phyloP scores from a whole-genome alignment of 1,140 invertebrate genomes.

The Tachypleus tridentatus region DNA sequence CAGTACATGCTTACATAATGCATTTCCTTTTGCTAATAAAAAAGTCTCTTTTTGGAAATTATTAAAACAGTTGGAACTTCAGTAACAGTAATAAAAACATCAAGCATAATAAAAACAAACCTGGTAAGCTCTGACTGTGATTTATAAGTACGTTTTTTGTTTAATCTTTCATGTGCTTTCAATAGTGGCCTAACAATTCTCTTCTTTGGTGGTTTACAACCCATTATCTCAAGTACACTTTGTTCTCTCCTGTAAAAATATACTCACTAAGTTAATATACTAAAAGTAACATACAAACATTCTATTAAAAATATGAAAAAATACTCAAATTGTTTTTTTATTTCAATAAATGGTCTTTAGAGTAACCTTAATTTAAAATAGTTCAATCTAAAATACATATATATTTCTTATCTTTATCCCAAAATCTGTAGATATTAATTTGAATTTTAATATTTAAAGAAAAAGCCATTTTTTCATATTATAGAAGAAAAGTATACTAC shows the following conservation, averaged over 20 bases:
- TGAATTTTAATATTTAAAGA: too few relatives aligned
- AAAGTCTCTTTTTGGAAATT: conserved; percentile 6
- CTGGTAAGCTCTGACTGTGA: conserved; percentile 12
- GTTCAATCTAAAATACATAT: too few relatives aligned
- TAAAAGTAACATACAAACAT: conserved; percentile 6
- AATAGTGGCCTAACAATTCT: conserved; percentile 46
- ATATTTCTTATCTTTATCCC: too few relatives aligned
- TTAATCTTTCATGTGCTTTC: conserved; percentile 42
- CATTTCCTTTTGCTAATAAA: conserved; percentile 2
- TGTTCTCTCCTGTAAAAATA: conserved; percentile 23
- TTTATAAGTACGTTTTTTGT: conserved; percentile 31
- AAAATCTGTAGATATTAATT: too few relatives aligned
- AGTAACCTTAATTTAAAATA: too few relatives aligned
- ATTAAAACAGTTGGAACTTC: conserved; percentile 1
- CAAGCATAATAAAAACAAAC: conserved; percentile 9
- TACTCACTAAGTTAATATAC: conserved; percentile 42
- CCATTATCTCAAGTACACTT: conserved; percentile 20
- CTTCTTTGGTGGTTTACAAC: conserved; percentile 42
- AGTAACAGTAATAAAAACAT: conserved; percentile 11
- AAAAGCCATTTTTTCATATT: too few relatives aligned
- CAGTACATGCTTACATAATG: neutral
- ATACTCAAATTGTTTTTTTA: neutral
- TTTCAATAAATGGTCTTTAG: too few relatives aligned
- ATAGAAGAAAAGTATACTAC: too few relatives aligned
- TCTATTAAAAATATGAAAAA: neutral